Evolutionary conservation across 35 echinoderm and acorn worm genomes (phyloP).

Genomic region (Acanthaster planci): DNA sequence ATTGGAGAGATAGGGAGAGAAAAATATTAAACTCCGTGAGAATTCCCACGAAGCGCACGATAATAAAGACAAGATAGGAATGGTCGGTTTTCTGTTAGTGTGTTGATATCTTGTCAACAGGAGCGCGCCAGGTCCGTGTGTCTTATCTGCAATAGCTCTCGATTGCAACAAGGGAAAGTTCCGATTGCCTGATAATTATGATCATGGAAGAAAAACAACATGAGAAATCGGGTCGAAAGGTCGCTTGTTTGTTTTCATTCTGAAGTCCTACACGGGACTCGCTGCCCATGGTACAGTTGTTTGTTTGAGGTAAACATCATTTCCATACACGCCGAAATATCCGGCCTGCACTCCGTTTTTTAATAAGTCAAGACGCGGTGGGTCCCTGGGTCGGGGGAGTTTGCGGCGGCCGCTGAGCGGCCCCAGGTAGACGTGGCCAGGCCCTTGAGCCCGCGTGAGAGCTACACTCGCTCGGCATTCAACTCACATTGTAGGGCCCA

Average conservation of each 20-base stretch:
- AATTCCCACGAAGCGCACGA: no score
- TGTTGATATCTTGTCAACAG: no score
- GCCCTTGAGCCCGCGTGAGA: no score
- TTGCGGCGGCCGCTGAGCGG: no score
- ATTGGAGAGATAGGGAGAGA: no score
- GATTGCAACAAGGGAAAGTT: conserved; percentile 1
- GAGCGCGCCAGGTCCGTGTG: background rate
- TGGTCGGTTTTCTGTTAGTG: no score
- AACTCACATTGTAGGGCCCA: background rate
- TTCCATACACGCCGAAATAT: conserved; percentile 16
- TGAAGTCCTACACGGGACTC: background rate
- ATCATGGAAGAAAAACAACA: background rate
- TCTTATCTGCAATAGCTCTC: conserved; percentile 15
- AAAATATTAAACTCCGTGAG: no score
- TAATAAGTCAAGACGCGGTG: background rate
- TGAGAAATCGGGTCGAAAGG: conserved; percentile 7
- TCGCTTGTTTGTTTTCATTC: background rate
- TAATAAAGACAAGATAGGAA: no score
- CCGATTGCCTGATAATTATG: conserved; percentile 1
- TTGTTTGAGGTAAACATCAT: conserved; percentile 10
- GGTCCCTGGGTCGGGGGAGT: background rate
- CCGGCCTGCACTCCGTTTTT: background rate
- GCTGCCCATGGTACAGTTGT: background rate
- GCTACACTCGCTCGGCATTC: background rate
- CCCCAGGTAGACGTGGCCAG: no score